Evolutionary conservation across 2,113 vertebrate genomes (phyloP).

Genomic region (Theristicus caerulescens): DNA sequence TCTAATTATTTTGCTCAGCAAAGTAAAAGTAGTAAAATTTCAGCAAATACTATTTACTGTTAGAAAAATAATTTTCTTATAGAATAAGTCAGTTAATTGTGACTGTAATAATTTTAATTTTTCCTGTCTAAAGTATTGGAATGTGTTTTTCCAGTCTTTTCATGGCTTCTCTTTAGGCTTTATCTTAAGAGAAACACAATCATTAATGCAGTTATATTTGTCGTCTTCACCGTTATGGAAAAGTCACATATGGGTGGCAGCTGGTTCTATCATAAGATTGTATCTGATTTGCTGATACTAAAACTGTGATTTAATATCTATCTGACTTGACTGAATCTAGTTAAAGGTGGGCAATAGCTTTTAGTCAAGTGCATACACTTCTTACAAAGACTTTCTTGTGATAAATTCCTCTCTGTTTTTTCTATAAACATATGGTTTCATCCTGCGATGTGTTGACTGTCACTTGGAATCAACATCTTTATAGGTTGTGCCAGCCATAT

Average conservation of each 20-base stretch:
- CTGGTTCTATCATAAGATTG: background rate
- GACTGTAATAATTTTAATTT: background rate
- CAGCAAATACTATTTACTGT: background rate
- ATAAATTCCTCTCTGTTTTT: background rate
- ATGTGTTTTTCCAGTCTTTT: background rate
- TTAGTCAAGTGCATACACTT: background rate
- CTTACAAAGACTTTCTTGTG: background rate
- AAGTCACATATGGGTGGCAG: background rate
- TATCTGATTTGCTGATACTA: background rate
- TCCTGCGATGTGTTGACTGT: background rate
- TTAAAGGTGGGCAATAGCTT: background rate
- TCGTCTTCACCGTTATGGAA: background rate
- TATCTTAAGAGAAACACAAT: background rate
- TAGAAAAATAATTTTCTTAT: background rate
- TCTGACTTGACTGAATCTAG: background rate
- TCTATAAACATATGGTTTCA: background rate
- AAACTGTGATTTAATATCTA: background rate
- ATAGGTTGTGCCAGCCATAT: background rate
- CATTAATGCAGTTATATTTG: background rate
- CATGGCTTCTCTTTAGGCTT: background rate
- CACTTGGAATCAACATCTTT: constrained; percentile 5
- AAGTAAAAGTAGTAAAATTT: background rate
- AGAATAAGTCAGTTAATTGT: background rate
- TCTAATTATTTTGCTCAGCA: background rate
- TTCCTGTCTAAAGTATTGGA: background rate